Evolutionary conservation across 53 echinoderm and acorn worm species (phyloP).

Genomic region (Henricia sp.): DNA sequence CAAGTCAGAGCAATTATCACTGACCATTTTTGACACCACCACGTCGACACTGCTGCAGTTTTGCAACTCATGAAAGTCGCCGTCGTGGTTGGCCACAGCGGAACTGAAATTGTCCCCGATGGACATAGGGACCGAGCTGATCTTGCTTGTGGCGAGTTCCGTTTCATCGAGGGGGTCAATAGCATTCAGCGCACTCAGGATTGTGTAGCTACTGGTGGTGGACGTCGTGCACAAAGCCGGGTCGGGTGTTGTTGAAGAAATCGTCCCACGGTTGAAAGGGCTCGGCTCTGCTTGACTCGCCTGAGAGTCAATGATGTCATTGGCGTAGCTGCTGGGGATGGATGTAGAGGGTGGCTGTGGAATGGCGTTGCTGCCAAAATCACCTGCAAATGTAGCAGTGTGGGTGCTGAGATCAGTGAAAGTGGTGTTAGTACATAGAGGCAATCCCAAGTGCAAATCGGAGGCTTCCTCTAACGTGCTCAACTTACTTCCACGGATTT

Average conservation of each 20-base stretch:
- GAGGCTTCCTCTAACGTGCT: constrained; percentile 40
- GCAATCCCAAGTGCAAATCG: constrained; percentile 42
- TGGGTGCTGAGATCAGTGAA: constrained; percentile 52
- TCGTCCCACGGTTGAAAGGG: constrained; percentile 8
- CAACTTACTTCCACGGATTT: constrained; percentile 21
- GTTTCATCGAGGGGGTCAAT: constrained; percentile 90
- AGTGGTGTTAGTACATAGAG: constrained; percentile 36
- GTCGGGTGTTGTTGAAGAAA: constrained; percentile 56
- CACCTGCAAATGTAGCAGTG: constrained; percentile 45
- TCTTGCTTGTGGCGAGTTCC: constrained; percentile 85
- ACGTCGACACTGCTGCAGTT: constrained; percentile 40
- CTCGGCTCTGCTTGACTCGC: constrained; percentile 31
- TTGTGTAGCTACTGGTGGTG: constrained; percentile 72
- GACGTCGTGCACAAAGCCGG: constrained; percentile 56
- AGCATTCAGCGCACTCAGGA: constrained; percentile 71
- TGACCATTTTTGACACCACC: constrained; percentile 44
- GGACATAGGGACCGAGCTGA: constrained; percentile 73
- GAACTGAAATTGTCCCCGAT: constrained; percentile 62
- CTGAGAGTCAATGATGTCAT: constrained; percentile 22
- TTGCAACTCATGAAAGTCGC: constrained; percentile 35
- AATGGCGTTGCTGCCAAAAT: constrained; percentile 13
- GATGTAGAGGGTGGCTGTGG: neutral
- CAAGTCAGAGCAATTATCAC: constrained; percentile 25
- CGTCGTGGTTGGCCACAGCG: neutral
- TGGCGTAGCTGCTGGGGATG: constrained; percentile 20